A percentile compares a stretch with the other conserved stretches of the same genome.
phyloP scores from a whole-genome alignment of 1,140 invertebrate species.

The Euwallacea similis region DNA sequence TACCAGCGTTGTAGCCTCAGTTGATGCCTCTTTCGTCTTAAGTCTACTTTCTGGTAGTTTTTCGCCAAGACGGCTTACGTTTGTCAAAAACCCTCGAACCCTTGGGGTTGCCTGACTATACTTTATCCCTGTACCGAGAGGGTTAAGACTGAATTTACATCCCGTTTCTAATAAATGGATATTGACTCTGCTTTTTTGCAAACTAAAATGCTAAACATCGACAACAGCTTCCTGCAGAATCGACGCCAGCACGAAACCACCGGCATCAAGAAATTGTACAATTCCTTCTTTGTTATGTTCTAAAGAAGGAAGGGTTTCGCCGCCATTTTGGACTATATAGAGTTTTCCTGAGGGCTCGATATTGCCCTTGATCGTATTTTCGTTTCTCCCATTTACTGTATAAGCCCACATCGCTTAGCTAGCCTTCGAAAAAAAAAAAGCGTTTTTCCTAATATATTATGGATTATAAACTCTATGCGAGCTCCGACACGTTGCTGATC shows the following conservation, averaged over 20 bases:
- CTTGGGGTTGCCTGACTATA: conserved; percentile 29
- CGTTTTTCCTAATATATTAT: conserved; percentile 41
- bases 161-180: conserved; percentile 50
- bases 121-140: conserved; percentile 37
- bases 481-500: conserved; percentile 44
- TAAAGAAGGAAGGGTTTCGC: conserved; percentile 54
- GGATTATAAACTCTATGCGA: conserved; percentile 52
- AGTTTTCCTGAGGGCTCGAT: conserved; percentile 10
- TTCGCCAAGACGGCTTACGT: conserved; percentile 50
- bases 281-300: conserved; percentile 82
- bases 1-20: neutral
- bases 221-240: conserved; percentile 73
- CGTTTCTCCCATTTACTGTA: conserved; percentile 5
- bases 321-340: neutral
- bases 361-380: neutral
- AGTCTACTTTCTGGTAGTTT: neutral
- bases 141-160: conserved; percentile 21
- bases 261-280: conserved; percentile 81
- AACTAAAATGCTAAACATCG: conserved; percentile 61
- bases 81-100: conserved; percentile 22
- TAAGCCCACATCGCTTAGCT: conserved; percentile 1
- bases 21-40: neutral
- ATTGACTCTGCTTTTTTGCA: conserved; percentile 50
- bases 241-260: conserved; percentile 78
- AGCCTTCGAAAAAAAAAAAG: neutral